Evolutionary conservation across 2,797 vertebrate species (phyloP).

Genomic region (Paramormyrops hopkinsi): DNA sequence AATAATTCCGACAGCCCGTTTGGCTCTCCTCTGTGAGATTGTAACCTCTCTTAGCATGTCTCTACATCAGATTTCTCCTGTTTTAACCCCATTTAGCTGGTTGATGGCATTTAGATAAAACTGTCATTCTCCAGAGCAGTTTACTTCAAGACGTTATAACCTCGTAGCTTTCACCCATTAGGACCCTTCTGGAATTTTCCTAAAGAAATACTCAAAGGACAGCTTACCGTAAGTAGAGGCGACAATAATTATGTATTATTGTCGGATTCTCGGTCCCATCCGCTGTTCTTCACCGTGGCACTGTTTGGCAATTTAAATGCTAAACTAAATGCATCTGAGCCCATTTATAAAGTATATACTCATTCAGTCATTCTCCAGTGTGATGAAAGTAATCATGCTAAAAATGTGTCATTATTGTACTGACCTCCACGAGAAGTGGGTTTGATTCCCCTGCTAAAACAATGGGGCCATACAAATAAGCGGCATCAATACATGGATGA

Average conservation of each 20-base stretch:
- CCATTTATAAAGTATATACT: neutral
- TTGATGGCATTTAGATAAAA: neutral
- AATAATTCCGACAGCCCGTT: neutral
- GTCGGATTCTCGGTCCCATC: neutral
- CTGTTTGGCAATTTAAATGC: neutral
- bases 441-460: neutral
- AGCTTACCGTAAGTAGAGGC: neutral
- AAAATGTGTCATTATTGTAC: neutral
- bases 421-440: neutral
- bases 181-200: neutral
- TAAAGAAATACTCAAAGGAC: neutral
- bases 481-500: neutral
- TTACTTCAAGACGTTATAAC: neutral
- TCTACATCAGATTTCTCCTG: neutral
- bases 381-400: neutral
- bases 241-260: neutral
- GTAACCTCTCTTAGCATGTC: neutral
- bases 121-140: neutral
- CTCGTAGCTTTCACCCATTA: neutral
- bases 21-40: constrained; percentile 1
- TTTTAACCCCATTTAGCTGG: neutral
- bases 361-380: neutral
- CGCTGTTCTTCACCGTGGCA: neutral
- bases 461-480: neutral
- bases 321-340: constrained; percentile 5